Evolutionary conservation across 2,113 vertebrate genomes (phyloP), one percentile per base, ranked within the genome.

Genomic region (Corapipo altera): DNA sequence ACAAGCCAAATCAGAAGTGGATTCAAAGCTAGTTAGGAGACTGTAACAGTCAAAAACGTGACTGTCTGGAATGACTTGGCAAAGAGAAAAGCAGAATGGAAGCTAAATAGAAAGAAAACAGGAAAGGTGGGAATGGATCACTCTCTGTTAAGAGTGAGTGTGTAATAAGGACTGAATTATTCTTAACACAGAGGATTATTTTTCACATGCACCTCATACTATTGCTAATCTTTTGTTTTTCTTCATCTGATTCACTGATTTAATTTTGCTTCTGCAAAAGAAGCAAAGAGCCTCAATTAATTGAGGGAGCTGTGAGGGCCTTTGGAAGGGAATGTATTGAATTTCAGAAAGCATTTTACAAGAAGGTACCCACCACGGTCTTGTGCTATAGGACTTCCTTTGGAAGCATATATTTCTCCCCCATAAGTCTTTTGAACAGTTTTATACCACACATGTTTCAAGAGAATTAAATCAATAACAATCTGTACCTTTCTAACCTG

Each of bases 391-490:
- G 80, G 80, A 81, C 88, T 97, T 96, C 93, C 92, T 92, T 89
- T 96, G 91, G 95, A 95, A 94, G 80, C 90, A 46, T 81, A 69
- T 92, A 93, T 96, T 96, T 95, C 91, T 93, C 71, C 91, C 74
- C 88, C 91, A 76, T 96, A 95, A 96, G 89, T 96, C 95, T 97
- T 95, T 83, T 95, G 95, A 96, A 77, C 91, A 55, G 91, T 94
- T 97, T 97, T 96, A 96, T 96, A 85, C 95, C 91, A 91, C 96
- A 95, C 87, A 97, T 96, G 94, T 96, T 97, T 96, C 92, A 95
- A 91, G 93, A 97, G 96, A 96, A 96, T 95, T 96, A 97, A 96
- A 97, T 97, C 96, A 97, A 97, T 97, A 97, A 95, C 96, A 96
- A 94, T 97, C 96, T 92, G 96, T 96, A 96, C 93, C 92, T 97